A percentile compares a stretch with the other conserved stretches of the same genome.
Conservation (phyloP, 2,113 vertebrate species). For the Dromas ardeola region DNA sequence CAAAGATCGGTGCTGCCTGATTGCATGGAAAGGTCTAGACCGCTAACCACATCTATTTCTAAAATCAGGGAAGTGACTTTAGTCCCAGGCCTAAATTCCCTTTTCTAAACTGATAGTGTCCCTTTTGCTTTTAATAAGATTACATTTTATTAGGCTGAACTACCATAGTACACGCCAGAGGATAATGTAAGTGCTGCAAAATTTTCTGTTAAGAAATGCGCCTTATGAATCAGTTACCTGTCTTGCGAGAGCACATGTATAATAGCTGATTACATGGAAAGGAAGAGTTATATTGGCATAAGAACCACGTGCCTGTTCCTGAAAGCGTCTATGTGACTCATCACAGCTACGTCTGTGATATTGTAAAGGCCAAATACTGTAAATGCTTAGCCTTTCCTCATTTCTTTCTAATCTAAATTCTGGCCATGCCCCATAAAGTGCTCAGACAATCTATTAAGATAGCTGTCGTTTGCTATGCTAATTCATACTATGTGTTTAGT, state of each 20-base stretch:
- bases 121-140: not conserved
- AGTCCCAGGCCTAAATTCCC: not conserved
- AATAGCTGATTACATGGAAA: not conserved
- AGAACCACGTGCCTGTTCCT: not conserved
- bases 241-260: not conserved
- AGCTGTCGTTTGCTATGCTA: slow-evolving; percentile 47
- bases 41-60: not conserved
- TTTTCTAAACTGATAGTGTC: not conserved
- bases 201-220: not conserved
- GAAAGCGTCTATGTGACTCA: not conserved
- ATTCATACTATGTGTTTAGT: not conserved
- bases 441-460: slow-evolving; percentile 18
- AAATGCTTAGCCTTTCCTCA: not conserved
- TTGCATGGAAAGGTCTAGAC: not conserved
- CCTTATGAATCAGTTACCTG: not conserved
- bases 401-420: not conserved
- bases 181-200: not conserved
- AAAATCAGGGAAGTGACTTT: not conserved
- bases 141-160: not conserved
- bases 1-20: not conserved
- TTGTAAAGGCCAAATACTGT: not conserved
- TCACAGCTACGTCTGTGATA: not conserved
- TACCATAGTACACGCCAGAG: not conserved
- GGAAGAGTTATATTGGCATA: not conserved
- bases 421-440: slow-evolving; percentile 11